Evolutionary conservation across 1,140 invertebrate genomes (phyloP), one percentile per base, ranked within the genome.

Genomic region (Cydia amplana): DNA sequence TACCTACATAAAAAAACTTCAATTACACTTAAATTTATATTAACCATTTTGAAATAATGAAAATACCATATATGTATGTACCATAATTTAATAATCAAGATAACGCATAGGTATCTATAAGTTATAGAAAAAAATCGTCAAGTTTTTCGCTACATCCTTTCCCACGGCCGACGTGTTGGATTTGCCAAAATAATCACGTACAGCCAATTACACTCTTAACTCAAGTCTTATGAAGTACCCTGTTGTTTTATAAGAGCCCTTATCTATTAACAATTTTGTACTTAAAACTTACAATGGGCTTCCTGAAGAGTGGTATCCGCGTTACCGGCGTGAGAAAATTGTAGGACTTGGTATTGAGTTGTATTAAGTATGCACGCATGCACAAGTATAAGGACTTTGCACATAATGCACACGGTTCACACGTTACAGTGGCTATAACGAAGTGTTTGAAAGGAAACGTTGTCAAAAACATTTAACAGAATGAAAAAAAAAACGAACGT

Each of bases 111-210:
- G n/a, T n/a, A 5, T 51, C 46, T 51, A 4, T n/a, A 18, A 51
- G 6, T 51, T 51, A 51, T 5, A 60, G n/a, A 9, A 60, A 60
- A 60, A 23, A 23, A 23, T 12, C 9, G n/a, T 46, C 32, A 32
- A 36, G 32, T 70, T 70, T 67, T 73, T 84, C 76, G 75, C 73
- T 74, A 76, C 79, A 83, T 89, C 87, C 87, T 83, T 89, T 90
- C 88, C 78, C 88, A 90, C 79, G 84, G 74, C 28, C 72, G 73
- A 75, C 51, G 32, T 73, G 79, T 74, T 76, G 78, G 67, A 78
- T 87, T 79, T 78, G 85, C 81, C 79, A 80, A 86, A 86, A 86
- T 82, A 74, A 87, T 90, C 88, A 90, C 88, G 88, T 87, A 80
- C 81, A 14, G 76, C 43, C 70, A 75, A 80, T 76, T 74, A 75